Percentiles rank a stretch among this genome's conserved stretches.
phyloP scores from a whole-genome alignment of 2,113 vertebrate genomes.

The Indri indri region DNA sequence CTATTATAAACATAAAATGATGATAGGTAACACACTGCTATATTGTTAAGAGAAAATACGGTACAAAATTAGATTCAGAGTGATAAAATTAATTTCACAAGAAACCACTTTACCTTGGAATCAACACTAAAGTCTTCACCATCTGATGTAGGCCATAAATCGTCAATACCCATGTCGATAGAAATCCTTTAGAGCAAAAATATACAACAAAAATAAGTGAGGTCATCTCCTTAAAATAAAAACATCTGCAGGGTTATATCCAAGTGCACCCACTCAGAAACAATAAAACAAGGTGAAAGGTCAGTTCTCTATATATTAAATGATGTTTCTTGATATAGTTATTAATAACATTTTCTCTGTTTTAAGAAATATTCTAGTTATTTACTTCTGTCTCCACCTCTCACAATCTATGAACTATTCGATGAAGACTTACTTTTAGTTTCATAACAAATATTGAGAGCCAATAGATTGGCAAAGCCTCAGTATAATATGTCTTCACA shows the following conservation, averaged over 20 bases:
- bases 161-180: too few relatives aligned
- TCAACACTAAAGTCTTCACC: not conserved
- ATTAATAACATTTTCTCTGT: not conserved
- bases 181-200: too few relatives aligned
- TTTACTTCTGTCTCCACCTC: not conserved
- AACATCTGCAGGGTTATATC: not conserved
- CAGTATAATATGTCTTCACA: not conserved
- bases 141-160: too few relatives aligned
- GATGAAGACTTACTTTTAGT: not conserved
- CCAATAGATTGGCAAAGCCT: not conserved
- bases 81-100: not conserved
- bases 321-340: not conserved
- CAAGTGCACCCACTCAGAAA: not conserved
- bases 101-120: not conserved
- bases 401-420: not conserved
- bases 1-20: not conserved
- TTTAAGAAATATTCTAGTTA: not conserved
- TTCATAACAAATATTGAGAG: not conserved
- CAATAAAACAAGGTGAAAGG: not conserved
- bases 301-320: not conserved
- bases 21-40: not conserved
- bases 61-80: not conserved
- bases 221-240: too few relatives aligned
- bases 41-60: not conserved
- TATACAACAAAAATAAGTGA: too few relatives aligned